Evolutionary conservation across 2,113 vertebrate genomes (phyloP).

Genomic region (Pandion haliaetus): DNA sequence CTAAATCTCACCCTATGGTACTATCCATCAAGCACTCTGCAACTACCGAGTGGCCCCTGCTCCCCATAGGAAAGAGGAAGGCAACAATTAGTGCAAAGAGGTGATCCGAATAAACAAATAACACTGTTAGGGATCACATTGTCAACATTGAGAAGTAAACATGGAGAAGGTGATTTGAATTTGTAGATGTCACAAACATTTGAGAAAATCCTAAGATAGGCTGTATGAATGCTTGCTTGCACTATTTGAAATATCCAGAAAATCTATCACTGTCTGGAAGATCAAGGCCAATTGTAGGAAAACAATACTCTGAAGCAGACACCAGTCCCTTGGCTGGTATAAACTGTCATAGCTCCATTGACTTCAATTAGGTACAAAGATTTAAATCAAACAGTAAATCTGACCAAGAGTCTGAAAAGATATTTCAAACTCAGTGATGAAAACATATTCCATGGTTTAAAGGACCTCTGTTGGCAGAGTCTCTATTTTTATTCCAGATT

Average conservation of each 20-base stretch:
- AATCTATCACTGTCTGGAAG: background rate
- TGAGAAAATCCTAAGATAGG: background rate
- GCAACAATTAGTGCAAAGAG: background rate
- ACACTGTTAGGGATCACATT: background rate
- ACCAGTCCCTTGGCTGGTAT: background rate
- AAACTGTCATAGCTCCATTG: conserved; percentile 5
- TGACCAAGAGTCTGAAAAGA: background rate
- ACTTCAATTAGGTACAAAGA: conserved; percentile 12
- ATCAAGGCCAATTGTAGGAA: background rate
- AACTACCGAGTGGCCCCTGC: background rate
- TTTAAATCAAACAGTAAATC: conserved; percentile 15
- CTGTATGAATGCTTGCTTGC: background rate
- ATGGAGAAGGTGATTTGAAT: background rate
- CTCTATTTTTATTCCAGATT: background rate
- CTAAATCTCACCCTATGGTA: background rate
- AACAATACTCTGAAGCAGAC: conserved; percentile 14
- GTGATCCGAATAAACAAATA: background rate
- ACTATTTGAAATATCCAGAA: background rate
- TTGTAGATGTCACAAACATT: background rate
- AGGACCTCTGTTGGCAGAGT: background rate
- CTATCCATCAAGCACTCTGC: background rate
- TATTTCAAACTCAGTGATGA: conserved; percentile 4
- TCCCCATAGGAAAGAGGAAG: background rate
- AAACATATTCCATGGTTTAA: background rate
- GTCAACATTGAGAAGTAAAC: background rate